Evolutionary conservation across 1,140 invertebrate genomes (phyloP), one percentile per base, ranked within the genome.

Genomic region (Rhagoletis zephyria): DNA sequence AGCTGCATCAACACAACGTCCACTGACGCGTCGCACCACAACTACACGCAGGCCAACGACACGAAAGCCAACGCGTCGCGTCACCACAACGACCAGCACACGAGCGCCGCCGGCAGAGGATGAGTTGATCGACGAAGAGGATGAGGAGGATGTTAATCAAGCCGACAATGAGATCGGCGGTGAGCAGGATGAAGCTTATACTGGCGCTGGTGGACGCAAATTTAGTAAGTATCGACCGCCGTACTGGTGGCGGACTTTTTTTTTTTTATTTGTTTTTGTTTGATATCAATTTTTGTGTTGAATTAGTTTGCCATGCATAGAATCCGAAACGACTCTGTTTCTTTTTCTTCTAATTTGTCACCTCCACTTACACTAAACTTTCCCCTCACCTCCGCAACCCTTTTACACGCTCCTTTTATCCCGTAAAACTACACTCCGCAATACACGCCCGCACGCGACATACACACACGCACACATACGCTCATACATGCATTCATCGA

Each of bases 161-260:
- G 93, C 92, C 60, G 91, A 90, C n/a, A 94, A 94, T 59, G 93
- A 93, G 88, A 93, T 93, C 81, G 91, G 94, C n/a, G 92, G 94
- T 88, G 94, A 94, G 45, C 94, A 95, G 87, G 95, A 95, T 88
- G 88, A 90, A 0, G 90, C 89, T 87, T 90, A 89, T 0, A 89
- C 90, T 16, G 89, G 89, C 0, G 90, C 90, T 19, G 89, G 90
- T 30, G 90, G 90, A 74, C 89, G 92, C 87, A 95, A 94, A 92
- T 95, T 95, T 92, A 94, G 96, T 96, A 94, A 95, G 95, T 94
- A 81, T 0, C 42, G 16, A 42, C 45, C 67, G 51, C 42, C 48
- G 7, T 81, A 0, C 10, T 30, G 19, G 74, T 56, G 45, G 19
- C 48, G 48, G 74, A n/a, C 51, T 19, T n/a, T n/a, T 56, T 56